These are phyloP conservation scores for Lasius platythorax DNA, from an alignment of 2,888 invertebrate genomes.

Conservation along the genomic window DNA sequence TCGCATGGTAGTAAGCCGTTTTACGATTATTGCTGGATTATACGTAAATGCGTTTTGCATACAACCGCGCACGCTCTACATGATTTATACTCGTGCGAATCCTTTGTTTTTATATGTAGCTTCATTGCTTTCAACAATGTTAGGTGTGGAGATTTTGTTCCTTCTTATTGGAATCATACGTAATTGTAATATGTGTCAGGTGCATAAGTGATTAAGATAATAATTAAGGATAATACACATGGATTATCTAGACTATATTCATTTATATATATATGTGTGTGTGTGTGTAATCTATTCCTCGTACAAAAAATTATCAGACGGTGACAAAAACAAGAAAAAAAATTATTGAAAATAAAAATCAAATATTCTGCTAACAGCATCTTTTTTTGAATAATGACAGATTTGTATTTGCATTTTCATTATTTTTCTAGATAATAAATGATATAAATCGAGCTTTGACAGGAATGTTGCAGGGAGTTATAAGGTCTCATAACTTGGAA, in stretches of 20 bases:
- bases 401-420: background rate
- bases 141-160: background rate
- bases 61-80: background rate
- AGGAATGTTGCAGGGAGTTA: background rate
- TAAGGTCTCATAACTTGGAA: background rate
- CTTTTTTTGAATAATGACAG: background rate
- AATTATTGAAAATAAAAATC: background rate
- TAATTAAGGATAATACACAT: background rate
- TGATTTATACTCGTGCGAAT: background rate
- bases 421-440: background rate
- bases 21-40: slow-evolving; percentile 41
- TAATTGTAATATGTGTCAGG: background rate
- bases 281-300: background rate
- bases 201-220: background rate
- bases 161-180: background rate
- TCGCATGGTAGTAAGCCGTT: slow-evolving; percentile 23
- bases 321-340: background rate
- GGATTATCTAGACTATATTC: background rate
- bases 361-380: background rate
- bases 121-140: background rate
- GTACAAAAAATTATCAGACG: background rate
- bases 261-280: background rate
- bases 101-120: background rate
- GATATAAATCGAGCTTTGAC: background rate
- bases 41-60: slow-evolving; percentile 40